Base-by-base conservation (phyloP, 2,113 vertebrate species). In the Balaenoptera acutorostrata region DNA sequence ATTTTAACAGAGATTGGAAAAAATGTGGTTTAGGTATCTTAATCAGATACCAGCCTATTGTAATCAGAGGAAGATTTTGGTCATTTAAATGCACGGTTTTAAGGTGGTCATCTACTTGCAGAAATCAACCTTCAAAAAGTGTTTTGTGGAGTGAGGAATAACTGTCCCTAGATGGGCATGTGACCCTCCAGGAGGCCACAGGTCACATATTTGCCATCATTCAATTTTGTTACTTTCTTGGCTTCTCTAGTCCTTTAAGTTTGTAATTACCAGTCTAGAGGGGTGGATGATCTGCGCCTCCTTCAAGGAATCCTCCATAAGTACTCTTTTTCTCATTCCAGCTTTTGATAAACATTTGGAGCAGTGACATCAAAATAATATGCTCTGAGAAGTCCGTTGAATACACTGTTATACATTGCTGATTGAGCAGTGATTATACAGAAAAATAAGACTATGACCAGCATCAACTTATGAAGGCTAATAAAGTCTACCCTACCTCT, bases 1-100 rank as follows among this genome's bases (percentile, higher is more conserved):
- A 92, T 93, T 90, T 71, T 94, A 92, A 81, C 44, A 88, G 10
- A 86, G 44, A 77, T 87, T 52, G 46, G 44, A 81, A 96, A 96
- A 44, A 85, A 31, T 46, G 10, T 27, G 59, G 5, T 64, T 84
- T 82, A 10, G 6, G 11, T 52, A 36, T 55, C 33, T 78, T 55
- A 78, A 55, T 80, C 33, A 27, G 77, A 57, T 57, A 27, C 7
- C 21, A 80, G 33, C n/a, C 21, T 27, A 39, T 80, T 57, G 55
- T 80, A 80, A 80, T 63, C 12, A 63, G 46, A 75, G 31, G 12
- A 29, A 66, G 41, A 68, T 29, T 17, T 78, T 6, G 31, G 27
- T 59, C 4, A 52, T 61, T 57, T 77, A 46, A 82, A 63, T 11
- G 0, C 25, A 36, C 1, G 17, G 20, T 31, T 81, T 71, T 59